Evolutionary conservation across 92 coral and sea anemone species (phyloP), one percentile per base, ranked within the genome.

Genomic region (Siderastrea siderea): DNA sequence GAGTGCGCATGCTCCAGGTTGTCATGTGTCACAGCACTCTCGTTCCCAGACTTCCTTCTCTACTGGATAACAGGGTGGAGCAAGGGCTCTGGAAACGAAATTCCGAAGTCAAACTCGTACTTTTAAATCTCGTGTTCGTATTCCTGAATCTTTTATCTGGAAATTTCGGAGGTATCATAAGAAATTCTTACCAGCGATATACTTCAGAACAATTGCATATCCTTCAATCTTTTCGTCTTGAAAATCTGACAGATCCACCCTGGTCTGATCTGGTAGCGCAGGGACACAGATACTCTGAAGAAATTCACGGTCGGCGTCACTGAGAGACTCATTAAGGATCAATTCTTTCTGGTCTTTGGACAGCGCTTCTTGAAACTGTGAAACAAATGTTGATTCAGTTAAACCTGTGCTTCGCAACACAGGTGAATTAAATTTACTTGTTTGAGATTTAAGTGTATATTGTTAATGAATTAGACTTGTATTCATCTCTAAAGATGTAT

Each of bases 171-270:
- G 38, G 66, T 61, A 61, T 59, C 12, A 55, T 2, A 55, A 55
- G 2, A 55, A 11, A 7, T 8, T 67, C 71, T 48, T 78, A 78
- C 82, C 82, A 60, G 12, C 7, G n/a, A 78, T 66, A 3, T 7
- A 0, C 66, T 78, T 78, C 10, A 78, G 46, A 12, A 78, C 71
- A 46, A 78, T 48, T 47, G 38, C 82, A 49, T 78, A 78, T 62
- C 82, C 82, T 4, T 62, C 70, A 78, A 78, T 46, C 16, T 78
- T 67, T 60, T 61, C 54, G 12, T 62, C 51, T 46, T 13, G 16
- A 13, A 78, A 50, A 16, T 38, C 10, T 47, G 83, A 14, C 71
- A 78, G n/a, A 64, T 62, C 71, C 17, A 78, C 15, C 15, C 1
- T 19, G 8, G 47, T 48, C 8, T 51, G 53, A 16, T 64, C 11